phyloP scores from a whole-genome alignment of 2,797 vertebrate species.

The Malacoctenus gilli region DNA sequence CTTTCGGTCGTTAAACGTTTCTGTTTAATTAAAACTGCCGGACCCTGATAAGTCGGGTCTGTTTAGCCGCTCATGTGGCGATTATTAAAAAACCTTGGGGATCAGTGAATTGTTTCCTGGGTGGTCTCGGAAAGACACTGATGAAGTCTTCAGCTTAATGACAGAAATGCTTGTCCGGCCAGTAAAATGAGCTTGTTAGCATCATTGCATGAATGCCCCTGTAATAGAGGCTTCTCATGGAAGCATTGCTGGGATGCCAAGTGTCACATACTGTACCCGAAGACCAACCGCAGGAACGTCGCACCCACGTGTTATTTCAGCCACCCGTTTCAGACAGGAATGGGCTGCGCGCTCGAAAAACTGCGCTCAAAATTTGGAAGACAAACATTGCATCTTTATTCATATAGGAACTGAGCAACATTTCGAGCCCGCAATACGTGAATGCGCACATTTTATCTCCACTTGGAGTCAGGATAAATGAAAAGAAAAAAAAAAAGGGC shows the following conservation, averaged over 20 bases:
- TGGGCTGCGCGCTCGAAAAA: conserved; percentile 46
- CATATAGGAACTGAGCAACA: conserved; percentile 31
- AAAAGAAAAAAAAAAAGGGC: conserved; percentile 55
- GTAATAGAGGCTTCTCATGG: conserved; percentile 64
- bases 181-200: conserved; percentile 65
- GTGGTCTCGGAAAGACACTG: conserved; percentile 59
- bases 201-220: conserved; percentile 62
- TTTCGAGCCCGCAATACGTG: conserved; percentile 33
- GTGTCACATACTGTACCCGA: conserved; percentile 69
- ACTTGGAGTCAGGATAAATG: conserved; percentile 33
- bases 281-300: conserved; percentile 65
- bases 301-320: conserved; percentile 70
- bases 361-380: conserved; percentile 48
- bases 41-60: conserved; percentile 5
- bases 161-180: conserved; percentile 45
- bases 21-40: conserved; percentile 47
- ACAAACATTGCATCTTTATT: conserved; percentile 55
- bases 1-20: conserved; percentile 26
- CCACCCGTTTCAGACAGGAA: conserved; percentile 49
- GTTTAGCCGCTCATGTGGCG: conserved; percentile 20
- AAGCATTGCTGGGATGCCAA: conserved; percentile 66
- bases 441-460: conserved; percentile 43
- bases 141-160: conserved; percentile 49
- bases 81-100: conserved; percentile 41
- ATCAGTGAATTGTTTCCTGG: conserved; percentile 49